phyloP scores from a whole-genome alignment of 2,888 invertebrate genomes.

The Athalia rosae region DNA sequence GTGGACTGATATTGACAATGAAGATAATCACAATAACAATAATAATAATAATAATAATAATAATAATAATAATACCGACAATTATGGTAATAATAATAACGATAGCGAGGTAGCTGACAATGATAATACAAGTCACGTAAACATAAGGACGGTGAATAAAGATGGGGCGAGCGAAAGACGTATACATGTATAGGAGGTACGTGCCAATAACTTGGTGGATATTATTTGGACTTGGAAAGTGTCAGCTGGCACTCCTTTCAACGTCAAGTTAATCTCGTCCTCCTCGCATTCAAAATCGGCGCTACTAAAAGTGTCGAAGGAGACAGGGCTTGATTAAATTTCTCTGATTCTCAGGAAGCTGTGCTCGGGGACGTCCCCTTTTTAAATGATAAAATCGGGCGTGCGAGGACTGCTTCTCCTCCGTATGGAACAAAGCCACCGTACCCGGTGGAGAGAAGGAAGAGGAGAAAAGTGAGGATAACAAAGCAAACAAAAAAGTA shows the following conservation, averaged over 20 bases:
- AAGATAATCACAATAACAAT: neutral
- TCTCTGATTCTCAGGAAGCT: constrained; percentile 31
- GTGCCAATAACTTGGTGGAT: constrained; percentile 28
- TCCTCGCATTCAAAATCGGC: constrained; percentile 30
- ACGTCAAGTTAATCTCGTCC: constrained; percentile 31
- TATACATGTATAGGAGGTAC: too few species aligned
- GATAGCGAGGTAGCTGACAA: neutral
- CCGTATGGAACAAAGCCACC: constrained; percentile 30
- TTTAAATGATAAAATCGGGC: constrained; percentile 39
- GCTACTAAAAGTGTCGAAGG: constrained; percentile 17
- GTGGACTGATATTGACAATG: neutral
- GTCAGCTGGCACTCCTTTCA: constrained; percentile 15
- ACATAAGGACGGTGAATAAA: constrained; percentile 20
- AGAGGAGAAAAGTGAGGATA: neutral
- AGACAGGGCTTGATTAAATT: constrained; percentile 40
- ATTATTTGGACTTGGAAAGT: constrained; percentile 32
- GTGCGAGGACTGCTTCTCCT: constrained; percentile 25
- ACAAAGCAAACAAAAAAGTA: neutral
- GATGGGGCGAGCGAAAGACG: constrained; percentile 1
- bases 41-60: constrained; percentile 8
- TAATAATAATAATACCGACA: neutral
- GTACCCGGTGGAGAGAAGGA: neutral
- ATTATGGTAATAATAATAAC: constrained; percentile 14
- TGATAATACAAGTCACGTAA: constrained; percentile 41
- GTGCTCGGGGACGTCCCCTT: constrained; percentile 5